These are phyloP conservation scores for Cerceris rybyensis DNA, from an alignment of 2,888 invertebrate genomes.

Conservation along the genomic window DNA sequence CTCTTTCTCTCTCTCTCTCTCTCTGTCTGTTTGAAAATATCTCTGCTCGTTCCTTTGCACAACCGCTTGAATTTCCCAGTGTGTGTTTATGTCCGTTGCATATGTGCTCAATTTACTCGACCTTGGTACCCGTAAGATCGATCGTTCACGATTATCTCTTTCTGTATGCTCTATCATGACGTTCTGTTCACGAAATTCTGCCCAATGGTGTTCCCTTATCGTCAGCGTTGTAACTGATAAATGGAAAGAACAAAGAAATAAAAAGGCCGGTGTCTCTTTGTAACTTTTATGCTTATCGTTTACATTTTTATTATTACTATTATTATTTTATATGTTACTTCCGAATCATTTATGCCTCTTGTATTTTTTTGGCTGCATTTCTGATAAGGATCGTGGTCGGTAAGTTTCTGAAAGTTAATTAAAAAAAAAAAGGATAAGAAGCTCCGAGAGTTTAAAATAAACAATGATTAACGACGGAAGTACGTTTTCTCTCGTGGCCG, in stretches of 20 bases:
- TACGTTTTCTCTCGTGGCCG: background rate
- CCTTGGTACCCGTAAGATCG: conserved; percentile 22
- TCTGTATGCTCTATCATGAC: background rate
- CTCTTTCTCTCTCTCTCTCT: background rate
- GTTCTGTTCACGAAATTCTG: conserved; percentile 1
- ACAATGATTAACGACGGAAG: too few relatives aligned
- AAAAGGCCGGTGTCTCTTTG: background rate
- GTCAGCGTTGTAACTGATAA: conserved; percentile 3
- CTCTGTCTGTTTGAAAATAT: conserved; percentile 11
- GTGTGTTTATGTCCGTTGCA: conserved; percentile 41
- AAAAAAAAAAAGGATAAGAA: conserved; percentile 1
- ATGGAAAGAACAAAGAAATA: background rate
- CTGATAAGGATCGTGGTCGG: conserved; percentile 74
- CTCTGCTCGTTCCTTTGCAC: conserved; percentile 60
- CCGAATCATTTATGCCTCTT: conserved; percentile 59
- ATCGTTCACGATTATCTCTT: conserved; percentile 22
- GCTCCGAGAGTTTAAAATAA: too few relatives aligned
- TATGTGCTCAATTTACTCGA: conserved; percentile 21
- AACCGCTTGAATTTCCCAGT: conserved; percentile 59
- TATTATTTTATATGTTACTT: conserved; percentile 18
- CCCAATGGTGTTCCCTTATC: conserved; percentile 6
- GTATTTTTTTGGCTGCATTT: conserved; percentile 74
- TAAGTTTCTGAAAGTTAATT: conserved; percentile 70
- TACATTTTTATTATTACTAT: too few relatives aligned
- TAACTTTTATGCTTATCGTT: conserved; percentile 38